These are phyloP conservation scores for Dicranocentrus wangi DNA, from an alignment of 2,888 invertebrate species.

Conservation along the genomic window DNA sequence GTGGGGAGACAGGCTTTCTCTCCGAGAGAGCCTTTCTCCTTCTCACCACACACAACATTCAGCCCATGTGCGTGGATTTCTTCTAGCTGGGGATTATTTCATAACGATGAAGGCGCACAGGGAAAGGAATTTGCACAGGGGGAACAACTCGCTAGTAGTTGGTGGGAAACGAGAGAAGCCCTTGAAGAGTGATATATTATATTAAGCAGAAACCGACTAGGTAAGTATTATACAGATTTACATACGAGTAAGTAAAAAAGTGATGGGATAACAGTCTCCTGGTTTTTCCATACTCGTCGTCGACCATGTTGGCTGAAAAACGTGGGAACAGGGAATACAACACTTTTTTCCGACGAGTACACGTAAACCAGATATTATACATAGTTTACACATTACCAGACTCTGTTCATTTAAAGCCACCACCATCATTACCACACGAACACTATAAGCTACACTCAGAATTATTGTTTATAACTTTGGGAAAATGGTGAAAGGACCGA, in stretches of 20 bases:
- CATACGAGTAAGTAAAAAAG: neutral
- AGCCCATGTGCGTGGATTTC: neutral
- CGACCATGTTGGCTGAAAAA: constrained; percentile 13
- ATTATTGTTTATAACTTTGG: no score
- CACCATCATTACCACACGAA: neutral
- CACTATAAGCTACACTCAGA: no score
- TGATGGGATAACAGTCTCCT: neutral
- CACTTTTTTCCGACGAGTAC: neutral
- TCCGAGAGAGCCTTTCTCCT: constrained; percentile 12
- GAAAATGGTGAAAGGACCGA: no score
- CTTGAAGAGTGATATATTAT: constrained; percentile 38
- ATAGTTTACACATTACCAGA: constrained; percentile 3
- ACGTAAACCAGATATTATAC: neutral
- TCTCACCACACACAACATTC: neutral
- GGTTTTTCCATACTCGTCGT: no score
- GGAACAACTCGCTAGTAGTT: no score
- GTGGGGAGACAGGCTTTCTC: neutral
- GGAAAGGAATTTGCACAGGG: neutral
- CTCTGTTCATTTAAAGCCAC: no score
- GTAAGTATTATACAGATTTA: no score
- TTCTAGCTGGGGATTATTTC: constrained; percentile 13
- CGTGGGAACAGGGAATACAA: neutral
- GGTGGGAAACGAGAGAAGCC: constrained; percentile 23
- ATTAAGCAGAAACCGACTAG: no score
- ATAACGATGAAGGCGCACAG: constrained; percentile 2